phyloP scores from a whole-genome alignment of 2,797 vertebrate species.

The Pteropus rufus region DNA sequence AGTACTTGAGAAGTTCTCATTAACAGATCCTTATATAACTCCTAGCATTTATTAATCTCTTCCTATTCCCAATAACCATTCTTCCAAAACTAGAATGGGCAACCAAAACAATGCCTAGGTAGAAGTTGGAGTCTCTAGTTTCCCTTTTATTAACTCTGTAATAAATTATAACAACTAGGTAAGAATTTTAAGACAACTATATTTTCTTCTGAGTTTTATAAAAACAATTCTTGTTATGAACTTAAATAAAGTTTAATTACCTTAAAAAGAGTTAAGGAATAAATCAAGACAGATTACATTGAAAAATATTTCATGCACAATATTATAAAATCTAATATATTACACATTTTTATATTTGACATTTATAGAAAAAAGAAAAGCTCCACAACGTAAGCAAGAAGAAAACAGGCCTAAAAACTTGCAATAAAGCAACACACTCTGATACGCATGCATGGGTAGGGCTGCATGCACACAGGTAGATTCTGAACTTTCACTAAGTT shows the following conservation, averaged over 20 bases:
- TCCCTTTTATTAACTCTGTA: background rate
- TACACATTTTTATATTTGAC: constrained; percentile 29
- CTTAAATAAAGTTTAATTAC: constrained; percentile 44
- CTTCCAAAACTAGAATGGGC: constrained; percentile 15
- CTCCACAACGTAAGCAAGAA: constrained; percentile 2
- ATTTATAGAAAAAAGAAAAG: constrained; percentile 35
- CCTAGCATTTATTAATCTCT: background rate
- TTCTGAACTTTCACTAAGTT: constrained; percentile 24
- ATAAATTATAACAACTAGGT: background rate
- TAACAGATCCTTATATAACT: background rate
- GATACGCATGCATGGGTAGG: constrained; percentile 74
- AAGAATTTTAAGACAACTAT: background rate
- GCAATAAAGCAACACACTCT: background rate
- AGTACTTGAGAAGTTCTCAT: background rate
- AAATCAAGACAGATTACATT: constrained; percentile 48
- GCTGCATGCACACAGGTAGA: constrained; percentile 72
- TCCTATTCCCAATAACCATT: background rate
- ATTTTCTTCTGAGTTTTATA: constrained; percentile 49
- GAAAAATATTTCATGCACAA: constrained; percentile 52
- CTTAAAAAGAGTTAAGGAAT: constrained; percentile 26
- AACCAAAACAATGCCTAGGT: background rate
- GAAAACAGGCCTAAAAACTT: constrained; percentile 48
- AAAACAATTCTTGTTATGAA: constrained; percentile 38
- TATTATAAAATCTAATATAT: constrained; percentile 21
- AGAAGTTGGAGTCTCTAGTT: background rate